Evolutionary conservation across 2,113 vertebrate species (phyloP).

Genomic region (Symphodus melops): DNA sequence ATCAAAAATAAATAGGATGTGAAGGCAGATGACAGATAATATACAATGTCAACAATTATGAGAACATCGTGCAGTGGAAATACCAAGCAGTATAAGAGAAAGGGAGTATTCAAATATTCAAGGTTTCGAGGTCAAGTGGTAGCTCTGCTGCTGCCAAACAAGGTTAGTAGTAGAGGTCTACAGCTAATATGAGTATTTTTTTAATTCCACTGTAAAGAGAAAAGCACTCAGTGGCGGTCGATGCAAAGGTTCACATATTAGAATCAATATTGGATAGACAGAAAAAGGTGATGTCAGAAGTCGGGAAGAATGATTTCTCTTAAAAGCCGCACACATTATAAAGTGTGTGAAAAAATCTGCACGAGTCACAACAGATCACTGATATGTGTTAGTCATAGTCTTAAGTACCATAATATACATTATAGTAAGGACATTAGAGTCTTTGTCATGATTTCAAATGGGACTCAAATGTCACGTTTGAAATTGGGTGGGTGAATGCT

Average conservation of each 20-base stretch:
- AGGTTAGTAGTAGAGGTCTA: neutral
- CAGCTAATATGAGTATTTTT: too few species aligned
- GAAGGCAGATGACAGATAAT: neutral
- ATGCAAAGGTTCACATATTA: too few species aligned
- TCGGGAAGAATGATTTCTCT: constrained; percentile 35
- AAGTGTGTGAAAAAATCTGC: constrained; percentile 19
- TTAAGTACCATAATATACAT: constrained; percentile 14
- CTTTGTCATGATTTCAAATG: constrained; percentile 33
- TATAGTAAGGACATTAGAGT: constrained; percentile 28
- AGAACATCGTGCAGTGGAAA: neutral
- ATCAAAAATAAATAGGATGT: neutral
- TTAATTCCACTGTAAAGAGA: too few species aligned
- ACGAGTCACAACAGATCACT: neutral
- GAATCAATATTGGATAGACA: too few species aligned
- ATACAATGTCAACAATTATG: neutral
- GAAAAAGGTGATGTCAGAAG: too few species aligned
- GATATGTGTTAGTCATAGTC: constrained; percentile 3
- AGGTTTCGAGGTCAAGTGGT: neutral
- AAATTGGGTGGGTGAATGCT: neutral
- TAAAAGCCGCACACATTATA: constrained; percentile 12
- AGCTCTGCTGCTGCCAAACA: neutral
- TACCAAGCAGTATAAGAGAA: neutral
- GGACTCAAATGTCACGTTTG: neutral
- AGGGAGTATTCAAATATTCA: neutral
- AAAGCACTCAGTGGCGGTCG: too few species aligned